A percentile compares a stretch with the other conserved stretches of the same genome.
These are phyloP conservation scores for Tapirus indicus DNA, from an alignment of 2,797 vertebrate genomes.

Conservation along the genomic window DNA sequence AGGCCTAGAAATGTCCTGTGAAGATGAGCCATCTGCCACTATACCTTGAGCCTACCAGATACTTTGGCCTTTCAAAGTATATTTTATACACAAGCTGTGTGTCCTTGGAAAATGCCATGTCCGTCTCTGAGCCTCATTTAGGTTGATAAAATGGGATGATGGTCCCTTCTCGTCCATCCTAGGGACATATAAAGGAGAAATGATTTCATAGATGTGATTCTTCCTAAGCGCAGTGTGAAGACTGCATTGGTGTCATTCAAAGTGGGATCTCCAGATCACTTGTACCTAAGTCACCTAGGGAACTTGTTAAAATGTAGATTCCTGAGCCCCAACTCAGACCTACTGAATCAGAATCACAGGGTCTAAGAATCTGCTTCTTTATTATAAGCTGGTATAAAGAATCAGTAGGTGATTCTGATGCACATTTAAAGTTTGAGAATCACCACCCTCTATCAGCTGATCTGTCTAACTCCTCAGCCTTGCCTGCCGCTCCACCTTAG, in stretches of 20 bases:
- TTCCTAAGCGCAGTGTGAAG: not conserved
- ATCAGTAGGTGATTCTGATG: not conserved
- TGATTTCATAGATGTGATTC: not conserved
- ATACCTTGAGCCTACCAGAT: conserved; percentile 52
- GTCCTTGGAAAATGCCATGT: conserved; percentile 36
- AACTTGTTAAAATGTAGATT: conserved; percentile 59
- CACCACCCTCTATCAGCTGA: conserved; percentile 3
- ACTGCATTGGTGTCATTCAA: not conserved
- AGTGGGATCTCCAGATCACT: conserved; percentile 22
- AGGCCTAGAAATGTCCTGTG: not conserved
- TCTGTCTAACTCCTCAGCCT: not conserved
- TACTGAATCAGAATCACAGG: conserved; percentile 9
- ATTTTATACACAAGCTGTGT: conserved; percentile 27
- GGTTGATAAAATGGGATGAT: conserved; percentile 22
- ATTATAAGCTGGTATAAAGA: conserved; percentile 22
- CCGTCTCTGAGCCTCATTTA: conserved; percentile 56
- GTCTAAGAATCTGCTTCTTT: conserved; percentile 34
- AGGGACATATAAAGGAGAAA: conserved; percentile 36
- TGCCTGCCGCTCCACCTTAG: not conserved
- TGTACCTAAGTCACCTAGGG: not conserved
- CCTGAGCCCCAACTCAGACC: not conserved
- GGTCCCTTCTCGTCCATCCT: conserved; percentile 33
- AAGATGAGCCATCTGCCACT: not conserved
- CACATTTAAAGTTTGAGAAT: conserved; percentile 21
- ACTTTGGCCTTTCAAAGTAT: conserved; percentile 30